Percentiles rank a stretch among this genome's conserved stretches.
Evolutionary conservation across 1,140 invertebrate genomes (phyloP).

Genomic region (Cephus cinctus): DNA sequence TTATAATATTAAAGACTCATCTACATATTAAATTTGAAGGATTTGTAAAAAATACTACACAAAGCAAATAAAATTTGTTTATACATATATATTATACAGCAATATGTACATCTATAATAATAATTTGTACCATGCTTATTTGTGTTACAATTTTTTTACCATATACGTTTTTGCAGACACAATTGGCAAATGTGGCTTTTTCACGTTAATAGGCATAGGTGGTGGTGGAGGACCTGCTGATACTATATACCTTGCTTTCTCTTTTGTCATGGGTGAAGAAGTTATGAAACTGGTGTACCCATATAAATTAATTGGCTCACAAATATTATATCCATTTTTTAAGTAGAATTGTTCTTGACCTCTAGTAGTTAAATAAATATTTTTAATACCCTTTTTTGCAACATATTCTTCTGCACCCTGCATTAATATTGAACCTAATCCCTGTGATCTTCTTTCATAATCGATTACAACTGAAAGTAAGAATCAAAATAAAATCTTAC

Average conservation of each 20-base stretch:
- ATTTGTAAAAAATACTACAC: no score
- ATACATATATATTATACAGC: background rate
- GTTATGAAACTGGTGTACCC: slow-evolving; percentile 49
- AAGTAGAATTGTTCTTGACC: slow-evolving; percentile 75
- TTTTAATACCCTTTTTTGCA: slow-evolving; percentile 60
- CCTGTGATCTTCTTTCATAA: slow-evolving; percentile 66
- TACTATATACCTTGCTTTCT: slow-evolving; percentile 20
- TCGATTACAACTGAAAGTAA: slow-evolving; percentile 67
- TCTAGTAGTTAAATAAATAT: slow-evolving; percentile 73
- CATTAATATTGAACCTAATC: slow-evolving; percentile 71
- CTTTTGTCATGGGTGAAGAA: slow-evolving; percentile 27
- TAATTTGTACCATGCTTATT: background rate
- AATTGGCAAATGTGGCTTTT: slow-evolving; percentile 19
- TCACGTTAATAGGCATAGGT: slow-evolving; percentile 43
- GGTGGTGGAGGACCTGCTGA: slow-evolving; percentile 44
- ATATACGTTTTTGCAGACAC: slow-evolving; percentile 33
- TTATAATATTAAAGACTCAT: no score
- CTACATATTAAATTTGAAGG: no score
- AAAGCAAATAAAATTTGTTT: background rate
- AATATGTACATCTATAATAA: background rate
- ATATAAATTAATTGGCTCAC: slow-evolving; percentile 69
- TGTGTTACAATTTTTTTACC: slow-evolving; percentile 33
- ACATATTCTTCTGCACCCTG: slow-evolving; percentile 67
- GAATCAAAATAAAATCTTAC: background rate
- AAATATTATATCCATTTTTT: slow-evolving; percentile 71